phyloP scores from a whole-genome alignment of 2,888 invertebrate genomes.

The Pherbina coryleti region DNA sequence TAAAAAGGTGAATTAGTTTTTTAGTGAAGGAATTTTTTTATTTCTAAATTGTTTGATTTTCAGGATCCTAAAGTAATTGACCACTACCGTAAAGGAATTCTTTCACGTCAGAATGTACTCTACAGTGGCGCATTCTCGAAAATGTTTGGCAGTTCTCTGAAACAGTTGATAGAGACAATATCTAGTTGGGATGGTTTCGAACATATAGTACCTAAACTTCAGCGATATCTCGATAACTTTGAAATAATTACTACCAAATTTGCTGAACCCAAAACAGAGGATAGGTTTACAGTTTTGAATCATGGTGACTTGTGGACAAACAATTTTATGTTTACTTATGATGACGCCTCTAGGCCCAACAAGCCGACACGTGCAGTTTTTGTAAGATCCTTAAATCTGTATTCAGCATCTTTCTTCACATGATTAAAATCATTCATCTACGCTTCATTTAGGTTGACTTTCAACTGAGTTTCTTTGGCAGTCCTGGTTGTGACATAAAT shows the following conservation, averaged over 20 bases:
- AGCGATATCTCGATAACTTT: conserved; percentile 59
- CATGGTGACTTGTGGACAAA: conserved; percentile 73
- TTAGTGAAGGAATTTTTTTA: neutral
- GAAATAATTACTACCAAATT: conserved; percentile 56
- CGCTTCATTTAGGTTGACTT: conserved; percentile 64
- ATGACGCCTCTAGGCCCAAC: conserved; percentile 52
- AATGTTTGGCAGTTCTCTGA: conserved; percentile 55
- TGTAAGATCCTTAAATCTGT: conserved; percentile 56
- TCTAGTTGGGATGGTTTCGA: conserved; percentile 57
- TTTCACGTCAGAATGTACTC: conserved; percentile 59
- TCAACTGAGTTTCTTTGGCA: conserved; percentile 65
- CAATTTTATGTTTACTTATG: conserved; percentile 71
- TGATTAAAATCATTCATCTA: neutral
- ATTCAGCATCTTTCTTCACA: neutral
- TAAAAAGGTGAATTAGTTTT: conserved; percentile 67
- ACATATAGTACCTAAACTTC: conserved; percentile 57
- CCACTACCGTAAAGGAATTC: conserved; percentile 58
- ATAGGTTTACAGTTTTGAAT: conserved; percentile 67
- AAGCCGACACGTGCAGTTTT: conserved; percentile 65
- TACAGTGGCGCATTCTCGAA: conserved; percentile 52
- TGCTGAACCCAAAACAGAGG: conserved; percentile 54
- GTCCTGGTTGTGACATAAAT: conserved; percentile 67
- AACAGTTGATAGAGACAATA: conserved; percentile 55
- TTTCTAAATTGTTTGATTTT: neutral
- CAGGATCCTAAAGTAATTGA: conserved; percentile 57